Base-by-base conservation (phyloP, 2,888 invertebrate species). In the Acrobasis suavella region DNA sequence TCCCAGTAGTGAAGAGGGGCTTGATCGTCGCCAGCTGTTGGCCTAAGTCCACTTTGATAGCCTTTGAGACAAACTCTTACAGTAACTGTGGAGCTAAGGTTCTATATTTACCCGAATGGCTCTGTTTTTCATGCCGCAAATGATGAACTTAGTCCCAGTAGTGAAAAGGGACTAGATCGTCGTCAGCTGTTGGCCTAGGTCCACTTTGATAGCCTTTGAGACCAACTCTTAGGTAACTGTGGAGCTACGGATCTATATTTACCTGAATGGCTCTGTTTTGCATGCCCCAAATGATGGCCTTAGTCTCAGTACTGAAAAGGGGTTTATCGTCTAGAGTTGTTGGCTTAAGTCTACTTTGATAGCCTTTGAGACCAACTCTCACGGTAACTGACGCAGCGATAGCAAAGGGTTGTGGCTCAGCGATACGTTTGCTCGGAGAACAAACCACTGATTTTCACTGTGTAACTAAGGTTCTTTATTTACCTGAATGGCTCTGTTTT, bases 201-300 rank as follows among this genome's bases (percentile, higher is more conserved):
- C 89, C 22, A 77, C 67, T 0, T 80, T 72, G 0, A 91, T 87
- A 0, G 46, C n/a, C 46, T 46, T 7, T 14, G n/a, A n/a, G 46
- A 7, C 32, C 22, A 22, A 22, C 22, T 22, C 3, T 22, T 3
- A 22, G 22, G 22, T 22, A 2, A 22, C 22, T 22, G 1, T 22
- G 22, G 22, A 22, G 3, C 3, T 22, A 22, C 3, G 32, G 32
- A 7, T 32, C 32, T 32, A 46, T 46, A 46, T 46, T 46, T 46
- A 46, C 46, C 46, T 46, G 46, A 6, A 46, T 46, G 22, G 99
- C 99, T 65, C 98, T 93, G 56, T 96, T 97, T 92, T 99, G 99
- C 98, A 99, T 99, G 67, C 99, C 99, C 99, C 99, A 99, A 17
- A 99, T 96, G 78, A 99, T 98, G 10, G 98, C 96, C 83, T 97